Percentiles rank a stretch among this genome's conserved stretches.
Conservation (phyloP, 1,140 invertebrate species). For the Tribolium castaneum region DNA sequence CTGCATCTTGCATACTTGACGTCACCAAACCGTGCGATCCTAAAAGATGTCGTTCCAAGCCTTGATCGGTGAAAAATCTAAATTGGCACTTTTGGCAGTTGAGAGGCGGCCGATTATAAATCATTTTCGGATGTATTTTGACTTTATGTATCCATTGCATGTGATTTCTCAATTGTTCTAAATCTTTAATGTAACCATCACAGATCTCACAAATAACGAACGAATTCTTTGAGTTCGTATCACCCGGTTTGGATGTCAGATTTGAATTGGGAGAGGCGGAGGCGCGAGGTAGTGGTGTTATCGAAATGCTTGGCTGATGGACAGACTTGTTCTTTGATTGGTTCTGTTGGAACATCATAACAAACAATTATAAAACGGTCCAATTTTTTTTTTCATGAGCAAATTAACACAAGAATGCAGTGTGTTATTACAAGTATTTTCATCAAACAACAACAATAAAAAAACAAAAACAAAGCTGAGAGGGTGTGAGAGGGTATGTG, state of each 20-base stretch:
- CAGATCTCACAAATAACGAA: conserved; percentile 97
- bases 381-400: neutral
- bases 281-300: conserved; percentile 85
- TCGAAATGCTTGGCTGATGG: conserved; percentile 89
- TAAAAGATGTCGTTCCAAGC: conserved; percentile 90
- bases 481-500: conserved; percentile 11
- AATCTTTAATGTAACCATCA: conserved; percentile 94
- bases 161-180: conserved; percentile 91
- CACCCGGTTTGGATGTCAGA: conserved; percentile 62
- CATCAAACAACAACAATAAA: neutral
- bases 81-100: conserved; percentile 98
- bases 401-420: neutral
- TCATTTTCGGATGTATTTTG: conserved; percentile 96
- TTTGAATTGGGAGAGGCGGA: conserved; percentile 65
- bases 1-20: conserved; percentile 95
- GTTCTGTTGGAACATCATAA: conserved; percentile 41
- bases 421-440: neutral
- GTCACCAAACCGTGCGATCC: conserved; percentile 94
- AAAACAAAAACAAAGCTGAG: conserved; percentile 7
- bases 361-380: neutral
- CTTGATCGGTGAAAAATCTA: conserved; percentile 79
- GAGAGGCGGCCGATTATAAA: conserved; percentile 91
- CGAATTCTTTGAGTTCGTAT: conserved; percentile 73
- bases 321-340: conserved; percentile 66
- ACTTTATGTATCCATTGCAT: conserved; percentile 98